Evolutionary conservation across 1,140 invertebrate genomes (phyloP), one percentile per base, ranked within the genome.

Genomic region (Tetramorium simillimum): DNA sequence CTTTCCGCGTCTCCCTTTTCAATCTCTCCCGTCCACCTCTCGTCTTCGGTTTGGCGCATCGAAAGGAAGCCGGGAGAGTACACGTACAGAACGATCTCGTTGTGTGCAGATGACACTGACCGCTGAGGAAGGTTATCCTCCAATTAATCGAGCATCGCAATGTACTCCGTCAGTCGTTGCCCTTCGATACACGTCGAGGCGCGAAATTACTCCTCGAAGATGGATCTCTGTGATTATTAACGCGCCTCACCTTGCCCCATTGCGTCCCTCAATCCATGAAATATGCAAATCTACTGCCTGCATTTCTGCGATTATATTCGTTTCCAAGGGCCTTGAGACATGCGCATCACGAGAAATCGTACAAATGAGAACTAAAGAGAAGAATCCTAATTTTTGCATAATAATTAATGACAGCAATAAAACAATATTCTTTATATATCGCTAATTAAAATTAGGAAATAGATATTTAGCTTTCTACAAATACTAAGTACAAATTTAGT

Each of bases 61-160:
- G 53, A 84, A 82, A 73, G 67, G 24, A 3, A n/a, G 21, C n/a
- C 10, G 51, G 40, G 46, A 21, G 60, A 49, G 16, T n/a, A 21
- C n/a, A 43, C 33, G 37, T 40, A 60, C n/a, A 40, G 56, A 62
- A 60, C 60, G 28, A 62, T 87, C 58, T 78, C 40, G 40, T 69
- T 69, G 65, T 76, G 89, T 91, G 90, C 90, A 91, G 89, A 91
- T 91, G 90, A 91, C 90, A 89, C 84, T 91, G 88, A 91, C 89
- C 90, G 90, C 77, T 81, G 89, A 82, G 76, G 88, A 77, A 89
- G 90, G 88, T 91, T 91, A 91, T 91, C 90, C 90, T 90, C 90
- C 90, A 91, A 91, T 91, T 91, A 91, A 91, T 91, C 89, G 90
- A 89, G 70, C 63, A 76, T 73, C 86, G 81, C 88, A 86, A 58